Percentiles rank a stretch among this genome's conserved stretches.
These are phyloP conservation scores for Xylophagus ater DNA, from an alignment of 2,888 invertebrate species.

Conservation along the genomic window DNA sequence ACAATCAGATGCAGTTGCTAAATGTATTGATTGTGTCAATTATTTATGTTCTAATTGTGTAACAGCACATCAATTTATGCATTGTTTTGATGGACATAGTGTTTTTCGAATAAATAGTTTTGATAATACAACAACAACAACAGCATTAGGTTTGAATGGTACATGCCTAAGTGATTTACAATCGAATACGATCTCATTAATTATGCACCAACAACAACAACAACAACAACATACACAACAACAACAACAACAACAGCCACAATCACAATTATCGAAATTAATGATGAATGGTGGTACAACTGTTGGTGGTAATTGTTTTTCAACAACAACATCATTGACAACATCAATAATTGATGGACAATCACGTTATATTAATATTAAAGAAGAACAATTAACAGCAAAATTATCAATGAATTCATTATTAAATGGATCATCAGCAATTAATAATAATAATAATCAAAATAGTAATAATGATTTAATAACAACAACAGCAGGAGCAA, in stretches of 20 bases:
- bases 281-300: constrained; percentile 18
- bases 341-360: constrained; percentile 15
- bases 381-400: constrained; percentile 13
- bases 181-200: constrained; percentile 17
- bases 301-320: not conserved
- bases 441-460: constrained; percentile 3
- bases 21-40: constrained; percentile 93
- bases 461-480: constrained; percentile 3
- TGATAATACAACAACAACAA: constrained; percentile 21
- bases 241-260: constrained; percentile 23
- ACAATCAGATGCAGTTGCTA: constrained; percentile 87
- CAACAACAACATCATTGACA: too few relatives aligned
- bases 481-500: constrained; percentile 19
- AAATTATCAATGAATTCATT: constrained; percentile 16
- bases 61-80: constrained; percentile 98
- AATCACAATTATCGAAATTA: constrained; percentile 34
- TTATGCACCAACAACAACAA: constrained; percentile 23
- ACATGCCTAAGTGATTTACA: constrained; percentile 14
- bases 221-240: constrained; percentile 24
- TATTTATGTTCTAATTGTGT: constrained; percentile 95
- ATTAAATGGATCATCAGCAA: constrained; percentile 10
- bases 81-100: constrained; percentile 94
- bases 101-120: constrained; percentile 46
- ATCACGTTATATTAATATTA: constrained; percentile 11
- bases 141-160: constrained; percentile 30